These are phyloP conservation scores for Pedetes capensis DNA, from an alignment of 2,113 vertebrate species.

Conservation along the genomic window DNA sequence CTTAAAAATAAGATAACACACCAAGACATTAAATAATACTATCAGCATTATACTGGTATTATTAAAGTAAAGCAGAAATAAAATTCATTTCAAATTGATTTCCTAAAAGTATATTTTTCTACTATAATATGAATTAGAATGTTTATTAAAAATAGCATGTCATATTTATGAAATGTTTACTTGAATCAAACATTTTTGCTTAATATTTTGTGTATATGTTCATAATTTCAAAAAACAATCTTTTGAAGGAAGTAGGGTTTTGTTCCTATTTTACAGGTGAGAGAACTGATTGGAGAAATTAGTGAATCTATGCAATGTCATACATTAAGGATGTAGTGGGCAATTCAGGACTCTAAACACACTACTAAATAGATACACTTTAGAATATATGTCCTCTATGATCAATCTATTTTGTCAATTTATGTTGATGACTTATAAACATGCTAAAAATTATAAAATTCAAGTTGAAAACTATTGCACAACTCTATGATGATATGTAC, in stretches of 20 bases:
- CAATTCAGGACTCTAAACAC: not conserved
- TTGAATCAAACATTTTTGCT: not conserved
- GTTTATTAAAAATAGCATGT: not conserved
- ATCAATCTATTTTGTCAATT: not conserved
- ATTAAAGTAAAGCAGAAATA: conserved; percentile 14
- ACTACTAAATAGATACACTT: not conserved
- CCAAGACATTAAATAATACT: not conserved
- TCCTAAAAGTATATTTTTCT: not conserved
- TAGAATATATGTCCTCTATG: not conserved
- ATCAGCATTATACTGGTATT: not conserved
- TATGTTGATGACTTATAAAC: not conserved
- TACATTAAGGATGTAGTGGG: not conserved
- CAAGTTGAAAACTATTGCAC: not conserved
- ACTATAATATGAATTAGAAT: not conserved
- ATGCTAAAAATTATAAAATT: not conserved
- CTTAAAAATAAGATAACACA: not conserved
- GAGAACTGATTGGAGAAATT: not conserved
- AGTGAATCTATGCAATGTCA: not conserved
- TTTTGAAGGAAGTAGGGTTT: not conserved
- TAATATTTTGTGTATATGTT: not conserved
- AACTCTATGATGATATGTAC: not conserved
- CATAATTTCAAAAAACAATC: conserved; percentile 33
- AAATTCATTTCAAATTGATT: conserved; percentile 34
- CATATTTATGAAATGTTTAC: not conserved
- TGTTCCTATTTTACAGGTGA: not conserved